phyloP scores from a whole-genome alignment of 1,140 invertebrate genomes.

The Pygmarrhopalites habei region DNA sequence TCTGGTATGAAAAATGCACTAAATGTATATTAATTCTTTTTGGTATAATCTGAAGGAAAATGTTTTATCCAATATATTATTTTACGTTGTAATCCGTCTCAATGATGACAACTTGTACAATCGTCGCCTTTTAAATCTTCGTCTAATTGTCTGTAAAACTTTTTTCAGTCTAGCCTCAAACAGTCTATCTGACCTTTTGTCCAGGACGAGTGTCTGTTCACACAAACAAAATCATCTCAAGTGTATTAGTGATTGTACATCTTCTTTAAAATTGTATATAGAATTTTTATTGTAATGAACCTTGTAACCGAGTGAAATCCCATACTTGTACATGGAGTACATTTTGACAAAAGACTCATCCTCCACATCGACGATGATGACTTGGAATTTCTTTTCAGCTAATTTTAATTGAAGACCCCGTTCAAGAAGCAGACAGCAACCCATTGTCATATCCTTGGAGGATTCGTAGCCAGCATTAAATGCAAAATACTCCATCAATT shows the following conservation, averaged over 20 bases:
- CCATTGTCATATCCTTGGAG: background rate
- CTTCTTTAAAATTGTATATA: background rate
- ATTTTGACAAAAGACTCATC: background rate
- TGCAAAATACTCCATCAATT: constrained; percentile 4
- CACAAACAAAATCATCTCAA: background rate
- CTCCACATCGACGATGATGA: constrained; percentile 2
- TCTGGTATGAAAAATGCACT: background rate
- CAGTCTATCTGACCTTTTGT: background rate
- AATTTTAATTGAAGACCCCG: background rate
- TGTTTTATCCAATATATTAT: background rate
- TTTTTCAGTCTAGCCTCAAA: background rate
- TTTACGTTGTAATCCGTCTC: background rate
- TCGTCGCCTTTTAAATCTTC: background rate
- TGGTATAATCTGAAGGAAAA: background rate
- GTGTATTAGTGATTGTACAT: background rate
- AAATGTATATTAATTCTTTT: background rate
- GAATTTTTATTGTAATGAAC: background rate
- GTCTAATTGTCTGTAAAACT: background rate
- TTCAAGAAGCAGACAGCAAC: background rate
- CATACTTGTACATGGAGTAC: background rate
- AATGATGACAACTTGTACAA: background rate
- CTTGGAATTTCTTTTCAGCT: background rate
- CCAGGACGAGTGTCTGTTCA: background rate
- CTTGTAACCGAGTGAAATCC: background rate
- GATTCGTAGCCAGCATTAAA: background rate